Conservation (phyloP, 2,888 invertebrate genomes). For the Prosapia bicincta region DNA sequence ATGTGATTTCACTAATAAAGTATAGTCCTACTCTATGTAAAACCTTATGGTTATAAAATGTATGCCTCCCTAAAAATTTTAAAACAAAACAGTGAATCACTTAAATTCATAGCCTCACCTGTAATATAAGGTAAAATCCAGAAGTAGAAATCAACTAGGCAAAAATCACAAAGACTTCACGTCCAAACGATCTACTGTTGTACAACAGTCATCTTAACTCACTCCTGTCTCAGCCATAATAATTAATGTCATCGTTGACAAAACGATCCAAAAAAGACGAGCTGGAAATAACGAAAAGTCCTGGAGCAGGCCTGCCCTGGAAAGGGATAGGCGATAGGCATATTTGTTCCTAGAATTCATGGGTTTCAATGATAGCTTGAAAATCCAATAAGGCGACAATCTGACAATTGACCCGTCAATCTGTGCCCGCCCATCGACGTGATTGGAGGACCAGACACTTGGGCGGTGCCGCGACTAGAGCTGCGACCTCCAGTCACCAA, state of each 20-base stretch:
- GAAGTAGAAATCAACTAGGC: background rate
- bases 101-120: background rate
- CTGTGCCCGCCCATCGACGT: slow-evolving; percentile 14
- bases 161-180: background rate
- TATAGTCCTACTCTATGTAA: no score
- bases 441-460: background rate
- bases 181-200: background rate
- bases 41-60: no score
- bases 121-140: background rate
- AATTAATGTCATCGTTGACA: slow-evolving; percentile 2
- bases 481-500: background rate
- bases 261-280: slow-evolving; percentile 6
- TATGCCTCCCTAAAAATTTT: no score
- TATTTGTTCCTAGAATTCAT: slow-evolving; percentile 26
- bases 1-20: no score
- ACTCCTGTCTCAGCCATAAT: background rate
- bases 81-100: no score
- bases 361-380: slow-evolving; percentile 24
- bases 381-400: slow-evolving; percentile 27
- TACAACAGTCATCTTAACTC: background rate
- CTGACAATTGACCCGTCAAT: slow-evolving; percentile 19
- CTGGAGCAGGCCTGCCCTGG: slow-evolving; percentile 11
- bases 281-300: background rate
- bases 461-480: background rate
- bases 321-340: slow-evolving; percentile 13